Conservation (phyloP, 2,797 vertebrate genomes). For the Pipistrellus pygmaeus region DNA sequence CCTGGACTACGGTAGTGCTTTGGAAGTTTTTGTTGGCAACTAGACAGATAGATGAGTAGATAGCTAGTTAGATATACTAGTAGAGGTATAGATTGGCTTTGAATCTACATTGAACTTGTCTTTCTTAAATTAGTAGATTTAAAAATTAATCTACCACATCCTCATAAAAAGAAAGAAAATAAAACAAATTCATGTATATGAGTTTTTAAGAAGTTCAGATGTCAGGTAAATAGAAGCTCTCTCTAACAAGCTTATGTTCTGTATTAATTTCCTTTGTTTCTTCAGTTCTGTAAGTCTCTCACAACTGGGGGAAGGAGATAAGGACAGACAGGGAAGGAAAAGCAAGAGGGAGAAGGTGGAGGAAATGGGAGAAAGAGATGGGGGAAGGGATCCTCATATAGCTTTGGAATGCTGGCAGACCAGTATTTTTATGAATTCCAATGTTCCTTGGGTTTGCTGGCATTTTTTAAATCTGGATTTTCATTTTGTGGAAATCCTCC, state of each 20-base stretch:
- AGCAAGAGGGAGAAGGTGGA: too few species aligned
- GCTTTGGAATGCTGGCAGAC: not conserved
- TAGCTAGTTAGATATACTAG: too few species aligned
- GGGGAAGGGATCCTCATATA: fast-evolving
- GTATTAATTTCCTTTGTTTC: not conserved
- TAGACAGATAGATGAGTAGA: not conserved
- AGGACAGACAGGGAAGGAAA: not conserved
- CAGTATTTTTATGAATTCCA: constrained; percentile 60
- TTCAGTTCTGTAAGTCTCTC: not conserved
- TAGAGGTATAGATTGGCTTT: not conserved
- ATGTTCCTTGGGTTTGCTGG: constrained; percentile 60
- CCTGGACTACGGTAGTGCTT: not conserved
- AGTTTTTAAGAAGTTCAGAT: not conserved
- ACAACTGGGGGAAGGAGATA: not conserved
- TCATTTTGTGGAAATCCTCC: constrained; percentile 81
- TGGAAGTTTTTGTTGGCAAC: constrained; percentile 17
- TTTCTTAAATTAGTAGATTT: constrained; percentile 27
- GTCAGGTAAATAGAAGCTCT: constrained; percentile 2
- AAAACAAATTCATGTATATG: not conserved
- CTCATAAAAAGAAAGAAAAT: constrained; percentile 39
- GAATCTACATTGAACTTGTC: not conserved
- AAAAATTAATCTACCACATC: constrained; percentile 2
- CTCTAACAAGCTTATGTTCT: not conserved
- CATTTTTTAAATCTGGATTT: constrained; percentile 78
- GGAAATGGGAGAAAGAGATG: not conserved